A percentile compares a stretch with the other conserved stretches of the same genome.
Evolutionary conservation across 2,797 vertebrate species (phyloP).

Genomic region (Aphelocoma californica): DNA sequence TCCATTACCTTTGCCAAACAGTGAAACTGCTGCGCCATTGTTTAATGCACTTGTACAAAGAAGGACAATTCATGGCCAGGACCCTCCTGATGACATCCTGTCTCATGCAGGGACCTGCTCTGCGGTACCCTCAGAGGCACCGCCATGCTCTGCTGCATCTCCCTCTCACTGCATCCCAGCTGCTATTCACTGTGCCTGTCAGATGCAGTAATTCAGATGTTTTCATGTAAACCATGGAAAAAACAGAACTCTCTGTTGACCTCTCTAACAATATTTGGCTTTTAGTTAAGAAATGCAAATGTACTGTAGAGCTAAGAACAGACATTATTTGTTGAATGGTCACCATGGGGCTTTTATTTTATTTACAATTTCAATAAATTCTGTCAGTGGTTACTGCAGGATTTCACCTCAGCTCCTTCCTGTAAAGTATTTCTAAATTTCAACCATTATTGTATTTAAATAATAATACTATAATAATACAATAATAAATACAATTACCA

Average conservation of each 20-base stretch:
- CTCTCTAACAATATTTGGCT: not conserved
- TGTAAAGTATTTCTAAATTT: not conserved
- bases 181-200: not conserved
- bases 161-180: not conserved
- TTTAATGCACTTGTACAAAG: not conserved
- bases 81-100: not conserved
- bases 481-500: not conserved
- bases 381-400: not conserved
- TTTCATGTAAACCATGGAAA: not conserved
- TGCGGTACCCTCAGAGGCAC: not conserved
- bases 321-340: not conserved
- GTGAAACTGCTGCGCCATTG: not conserved
- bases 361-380: not conserved
- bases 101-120: not conserved
- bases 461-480: not conserved
- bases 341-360: not conserved
- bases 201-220: not conserved
- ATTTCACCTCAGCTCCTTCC: not conserved
- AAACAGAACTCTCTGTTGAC: not conserved
- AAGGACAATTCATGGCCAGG: not conserved
- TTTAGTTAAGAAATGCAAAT: constrained; percentile 30
- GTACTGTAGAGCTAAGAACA: not conserved
- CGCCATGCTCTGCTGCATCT: not conserved
- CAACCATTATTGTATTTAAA: not conserved
- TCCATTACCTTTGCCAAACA: not conserved